Conservation (phyloP, 2,113 vertebrate species). For the Melanerpes aurifrons region DNA sequence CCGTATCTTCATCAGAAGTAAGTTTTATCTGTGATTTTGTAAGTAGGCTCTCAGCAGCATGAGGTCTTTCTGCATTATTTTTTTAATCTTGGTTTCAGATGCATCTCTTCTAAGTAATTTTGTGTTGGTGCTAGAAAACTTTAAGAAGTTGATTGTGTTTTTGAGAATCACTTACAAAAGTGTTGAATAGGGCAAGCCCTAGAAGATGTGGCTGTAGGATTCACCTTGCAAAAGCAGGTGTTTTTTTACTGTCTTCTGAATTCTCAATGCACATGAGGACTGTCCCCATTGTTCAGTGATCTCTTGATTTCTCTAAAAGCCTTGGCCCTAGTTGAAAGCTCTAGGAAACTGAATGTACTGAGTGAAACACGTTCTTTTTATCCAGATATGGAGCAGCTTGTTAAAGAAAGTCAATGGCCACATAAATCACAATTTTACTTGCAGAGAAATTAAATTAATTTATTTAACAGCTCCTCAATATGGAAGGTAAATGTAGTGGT, state of each 20-base stretch:
- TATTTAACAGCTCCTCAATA: background rate
- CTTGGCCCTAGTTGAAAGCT: background rate
- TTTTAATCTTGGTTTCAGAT: background rate
- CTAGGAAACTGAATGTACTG: background rate
- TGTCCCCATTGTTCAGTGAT: background rate
- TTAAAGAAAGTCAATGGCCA: background rate
- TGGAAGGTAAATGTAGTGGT: background rate
- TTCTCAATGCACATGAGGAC: fast-evolving
- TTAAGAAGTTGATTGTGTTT: background rate
- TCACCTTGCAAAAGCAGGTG: background rate
- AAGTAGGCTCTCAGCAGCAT: background rate
- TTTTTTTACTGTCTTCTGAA: background rate
- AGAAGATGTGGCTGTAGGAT: background rate
- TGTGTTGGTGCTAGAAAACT: background rate
- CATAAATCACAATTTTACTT: background rate
- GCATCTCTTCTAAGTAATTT: background rate
- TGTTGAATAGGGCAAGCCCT: background rate
- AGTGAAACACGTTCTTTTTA: background rate
- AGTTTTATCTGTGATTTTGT: background rate
- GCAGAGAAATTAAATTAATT: background rate
- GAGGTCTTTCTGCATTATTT: background rate
- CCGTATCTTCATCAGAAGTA: background rate
- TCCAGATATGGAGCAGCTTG: background rate
- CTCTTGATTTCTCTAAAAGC: background rate
- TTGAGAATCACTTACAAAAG: background rate